These are phyloP conservation scores for Oryctolagus cuniculus DNA, from an alignment of 2,113 vertebrate genomes.

Conservation along the genomic window DNA sequence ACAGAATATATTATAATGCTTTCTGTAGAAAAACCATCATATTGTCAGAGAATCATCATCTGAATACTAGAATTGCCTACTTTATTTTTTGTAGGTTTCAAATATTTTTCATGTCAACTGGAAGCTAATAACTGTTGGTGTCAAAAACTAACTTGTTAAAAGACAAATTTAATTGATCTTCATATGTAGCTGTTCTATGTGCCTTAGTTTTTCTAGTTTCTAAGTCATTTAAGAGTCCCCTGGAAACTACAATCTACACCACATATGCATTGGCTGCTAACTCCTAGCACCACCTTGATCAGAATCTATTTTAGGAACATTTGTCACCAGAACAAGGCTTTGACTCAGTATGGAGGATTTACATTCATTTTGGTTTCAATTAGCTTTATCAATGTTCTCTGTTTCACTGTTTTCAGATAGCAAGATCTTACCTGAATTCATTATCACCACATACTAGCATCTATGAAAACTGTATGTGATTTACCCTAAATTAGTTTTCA, in stretches of 20 bases:
- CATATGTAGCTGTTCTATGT: neutral
- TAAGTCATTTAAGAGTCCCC: slow-evolving; percentile 19
- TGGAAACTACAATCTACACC: neutral
- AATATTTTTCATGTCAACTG: slow-evolving; percentile 45
- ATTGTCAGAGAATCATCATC: neutral
- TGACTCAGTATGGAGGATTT: slow-evolving; percentile 2
- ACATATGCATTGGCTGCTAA: neutral
- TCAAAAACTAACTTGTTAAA: slow-evolving; percentile 16
- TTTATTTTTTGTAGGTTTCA: slow-evolving; percentile 44
- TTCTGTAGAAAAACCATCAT: slow-evolving; percentile 31
- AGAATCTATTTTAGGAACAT: slow-evolving; percentile 19
- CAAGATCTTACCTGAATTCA: slow-evolving; percentile 30
- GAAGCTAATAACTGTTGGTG: slow-evolving; percentile 44
- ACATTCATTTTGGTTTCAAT: slow-evolving; percentile 45
- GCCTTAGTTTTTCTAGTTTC: neutral
- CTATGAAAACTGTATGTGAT: neutral
- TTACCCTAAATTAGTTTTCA: slow-evolving; percentile 11
- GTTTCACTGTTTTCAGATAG: slow-evolving; percentile 21
- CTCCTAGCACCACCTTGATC: neutral
- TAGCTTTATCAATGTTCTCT: neutral
- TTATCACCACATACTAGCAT: slow-evolving; percentile 32
- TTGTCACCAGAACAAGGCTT: slow-evolving; percentile 21
- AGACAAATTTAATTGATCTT: neutral
- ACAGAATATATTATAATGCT: slow-evolving; percentile 39
- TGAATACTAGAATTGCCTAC: neutral